Percentiles rank a stretch among this genome's conserved stretches.
Conservation (phyloP, 2,797 vertebrate species). For the Leucoraja ocellata region DNA sequence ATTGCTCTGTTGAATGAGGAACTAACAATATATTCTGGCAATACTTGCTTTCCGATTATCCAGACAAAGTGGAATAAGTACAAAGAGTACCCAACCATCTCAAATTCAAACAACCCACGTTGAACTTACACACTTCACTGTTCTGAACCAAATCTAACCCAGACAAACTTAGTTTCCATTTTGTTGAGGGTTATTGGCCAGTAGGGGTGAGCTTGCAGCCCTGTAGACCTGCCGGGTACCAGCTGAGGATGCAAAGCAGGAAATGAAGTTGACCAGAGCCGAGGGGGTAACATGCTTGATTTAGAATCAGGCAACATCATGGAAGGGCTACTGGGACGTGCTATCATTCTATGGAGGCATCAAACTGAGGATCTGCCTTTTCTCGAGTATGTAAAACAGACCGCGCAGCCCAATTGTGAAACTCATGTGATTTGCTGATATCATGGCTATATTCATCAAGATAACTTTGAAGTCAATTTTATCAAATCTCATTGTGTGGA, state of each 20-base stretch:
- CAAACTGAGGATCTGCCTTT: neutral
- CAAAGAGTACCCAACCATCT: neutral
- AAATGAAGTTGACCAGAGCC: neutral
- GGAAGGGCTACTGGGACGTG: neutral
- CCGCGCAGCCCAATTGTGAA: neutral
- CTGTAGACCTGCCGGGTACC: neutral
- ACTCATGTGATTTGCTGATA: neutral
- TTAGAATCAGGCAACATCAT: neutral
- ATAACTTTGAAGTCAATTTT: too few species aligned
- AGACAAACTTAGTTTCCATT: neutral
- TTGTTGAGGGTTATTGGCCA: neutral
- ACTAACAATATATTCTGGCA: neutral
- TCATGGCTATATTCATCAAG: too few species aligned
- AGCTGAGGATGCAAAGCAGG: neutral
- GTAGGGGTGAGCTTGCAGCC: too few species aligned
- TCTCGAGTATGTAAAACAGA: too few species aligned
- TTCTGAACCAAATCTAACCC: neutral
- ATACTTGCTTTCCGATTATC: neutral
- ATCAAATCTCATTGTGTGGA: neutral
- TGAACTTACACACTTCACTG: neutral
- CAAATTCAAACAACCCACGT: neutral
- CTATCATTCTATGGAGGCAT: neutral
- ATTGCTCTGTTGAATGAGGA: neutral
- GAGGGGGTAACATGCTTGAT: neutral
- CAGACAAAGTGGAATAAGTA: neutral